A percentile compares a stretch with the other conserved stretches of the same genome.
Evolutionary conservation across 2,888 invertebrate species (phyloP).

Genomic region (Buathra laborator): DNA sequence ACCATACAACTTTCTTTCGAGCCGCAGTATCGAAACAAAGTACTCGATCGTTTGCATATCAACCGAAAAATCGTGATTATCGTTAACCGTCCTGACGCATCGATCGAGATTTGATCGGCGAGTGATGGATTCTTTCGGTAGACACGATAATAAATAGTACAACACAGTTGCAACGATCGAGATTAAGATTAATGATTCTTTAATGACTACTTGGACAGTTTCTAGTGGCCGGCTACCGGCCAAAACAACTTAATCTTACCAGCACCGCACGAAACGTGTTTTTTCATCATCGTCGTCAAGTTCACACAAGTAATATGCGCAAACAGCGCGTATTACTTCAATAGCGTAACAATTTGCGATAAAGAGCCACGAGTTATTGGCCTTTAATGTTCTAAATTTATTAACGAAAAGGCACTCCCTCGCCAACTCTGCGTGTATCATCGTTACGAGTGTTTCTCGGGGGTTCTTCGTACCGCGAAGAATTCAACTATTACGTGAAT

Average conservation of each 20-base stretch:
- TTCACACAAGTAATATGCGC: slow-evolving; percentile 21
- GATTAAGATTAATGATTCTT: slow-evolving; percentile 81
- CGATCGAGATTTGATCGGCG: slow-evolving; percentile 74
- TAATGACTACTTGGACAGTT: slow-evolving; percentile 80
- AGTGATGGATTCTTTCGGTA: slow-evolving; percentile 60
- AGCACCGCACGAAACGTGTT: slow-evolving; percentile 29
- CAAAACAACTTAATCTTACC: slow-evolving; percentile 78
- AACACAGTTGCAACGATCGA: slow-evolving; percentile 67
- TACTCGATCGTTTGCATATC: slow-evolving; percentile 9
- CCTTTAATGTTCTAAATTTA: slow-evolving; percentile 35
- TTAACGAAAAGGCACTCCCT: neutral
- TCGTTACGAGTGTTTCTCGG: slow-evolving; percentile 7
- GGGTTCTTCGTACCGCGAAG: neutral
- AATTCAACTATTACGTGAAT: neutral
- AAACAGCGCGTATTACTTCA: slow-evolving; percentile 16
- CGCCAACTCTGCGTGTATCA: neutral
- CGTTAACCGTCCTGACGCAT: slow-evolving; percentile 62
- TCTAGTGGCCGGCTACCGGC: slow-evolving; percentile 74
- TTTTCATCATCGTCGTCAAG: slow-evolving; percentile 32
- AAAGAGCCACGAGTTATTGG: slow-evolving; percentile 12
- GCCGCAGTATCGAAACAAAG: slow-evolving; percentile 21
- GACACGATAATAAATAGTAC: slow-evolving; percentile 69
- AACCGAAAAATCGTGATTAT: slow-evolving; percentile 38
- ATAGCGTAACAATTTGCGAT: slow-evolving; percentile 32
- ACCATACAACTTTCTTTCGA: slow-evolving; percentile 10